These are phyloP conservation scores for Recurvirostra avosetta DNA, from an alignment of 2,113 vertebrate genomes.

Conservation along the genomic window DNA sequence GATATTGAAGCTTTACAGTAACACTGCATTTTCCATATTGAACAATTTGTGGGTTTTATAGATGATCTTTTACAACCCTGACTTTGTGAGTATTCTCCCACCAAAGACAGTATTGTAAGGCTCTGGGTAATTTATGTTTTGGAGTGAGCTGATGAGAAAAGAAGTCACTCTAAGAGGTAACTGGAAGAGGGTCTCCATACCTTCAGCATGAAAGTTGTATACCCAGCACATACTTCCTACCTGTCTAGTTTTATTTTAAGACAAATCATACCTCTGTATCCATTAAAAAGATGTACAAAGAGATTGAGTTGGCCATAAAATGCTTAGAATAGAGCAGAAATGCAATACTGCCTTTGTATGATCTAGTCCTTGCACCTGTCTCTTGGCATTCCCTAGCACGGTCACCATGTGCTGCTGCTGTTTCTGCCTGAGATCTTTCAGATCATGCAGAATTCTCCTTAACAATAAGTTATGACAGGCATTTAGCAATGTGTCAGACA, in stretches of 20 bases:
- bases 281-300: not conserved
- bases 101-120: not conserved
- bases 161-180: not conserved
- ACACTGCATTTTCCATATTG: not conserved
- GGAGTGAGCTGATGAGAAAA: not conserved
- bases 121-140: not conserved
- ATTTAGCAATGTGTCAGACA: not conserved
- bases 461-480: not conserved
- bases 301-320: not conserved
- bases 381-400: not conserved
- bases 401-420: not conserved
- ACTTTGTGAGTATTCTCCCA: not conserved
- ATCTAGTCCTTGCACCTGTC: not conserved
- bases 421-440: not conserved
- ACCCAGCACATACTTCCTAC: not conserved
- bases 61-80: not conserved
- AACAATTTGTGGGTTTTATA: not conserved
- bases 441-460: not conserved
- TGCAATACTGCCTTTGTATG: not conserved
- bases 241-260: not conserved
- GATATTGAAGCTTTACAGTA: not conserved
- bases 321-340: not conserved
- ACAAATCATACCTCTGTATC: not conserved
- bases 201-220: not conserved
- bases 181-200: not conserved